These are phyloP conservation scores for Solea solea DNA, from an alignment of 2,113 vertebrate genomes.

Conservation along the genomic window DNA sequence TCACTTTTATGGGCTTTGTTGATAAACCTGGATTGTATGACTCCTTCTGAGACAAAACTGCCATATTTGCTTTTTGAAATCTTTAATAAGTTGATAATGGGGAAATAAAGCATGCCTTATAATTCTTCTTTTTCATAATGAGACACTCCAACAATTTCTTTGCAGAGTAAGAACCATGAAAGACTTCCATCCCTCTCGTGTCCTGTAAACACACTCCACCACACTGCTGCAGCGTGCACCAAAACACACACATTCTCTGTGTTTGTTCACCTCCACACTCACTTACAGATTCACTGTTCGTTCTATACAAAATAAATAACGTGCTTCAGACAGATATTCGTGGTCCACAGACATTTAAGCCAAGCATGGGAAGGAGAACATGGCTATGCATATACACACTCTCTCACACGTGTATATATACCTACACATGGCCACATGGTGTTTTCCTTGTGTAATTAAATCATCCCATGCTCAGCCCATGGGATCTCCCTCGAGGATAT, in stretches of 20 bases:
- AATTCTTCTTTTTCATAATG: no score
- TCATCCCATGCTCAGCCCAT: constrained; percentile 44
- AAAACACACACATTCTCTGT: no score
- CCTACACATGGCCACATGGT: constrained; percentile 21
- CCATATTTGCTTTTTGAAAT: no score
- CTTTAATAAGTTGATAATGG: no score
- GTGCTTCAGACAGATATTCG: constrained; percentile 26
- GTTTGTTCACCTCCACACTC: no score
- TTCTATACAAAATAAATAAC: constrained; percentile 6
- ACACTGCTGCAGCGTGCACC: no score
- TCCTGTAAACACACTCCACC: constrained; percentile 18
- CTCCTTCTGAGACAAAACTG: no score
- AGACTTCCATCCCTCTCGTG: not conserved
- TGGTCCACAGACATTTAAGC: constrained; percentile 14
- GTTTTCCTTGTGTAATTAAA: constrained; percentile 76
- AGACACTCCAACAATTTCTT: no score
- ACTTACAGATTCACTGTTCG: no score
- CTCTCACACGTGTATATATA: not conserved
- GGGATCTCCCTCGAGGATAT: constrained; percentile 61
- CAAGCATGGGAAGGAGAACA: constrained; percentile 28
- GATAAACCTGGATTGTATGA: constrained; percentile 16
- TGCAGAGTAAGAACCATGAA: no score
- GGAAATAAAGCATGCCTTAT: no score
- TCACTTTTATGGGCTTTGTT: constrained; percentile 26
- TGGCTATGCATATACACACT: constrained; percentile 11